These are phyloP conservation scores for Nomada hirtipes DNA, from an alignment of 2,888 invertebrate genomes.

Conservation along the genomic window DNA sequence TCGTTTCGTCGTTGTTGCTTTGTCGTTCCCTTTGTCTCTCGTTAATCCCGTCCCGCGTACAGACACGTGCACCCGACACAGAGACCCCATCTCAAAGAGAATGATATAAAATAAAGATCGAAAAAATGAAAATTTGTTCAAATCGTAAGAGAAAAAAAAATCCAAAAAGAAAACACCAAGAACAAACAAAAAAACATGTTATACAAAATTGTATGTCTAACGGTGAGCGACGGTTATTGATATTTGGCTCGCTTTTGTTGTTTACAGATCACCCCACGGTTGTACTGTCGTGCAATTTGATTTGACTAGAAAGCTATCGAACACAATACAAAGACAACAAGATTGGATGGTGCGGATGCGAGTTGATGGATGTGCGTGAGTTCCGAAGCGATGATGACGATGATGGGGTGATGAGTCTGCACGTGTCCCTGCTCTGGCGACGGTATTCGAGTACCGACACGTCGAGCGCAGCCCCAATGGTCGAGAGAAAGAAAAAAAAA, in stretches of 20 bases:
- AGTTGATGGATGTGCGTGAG: slow-evolving; percentile 84
- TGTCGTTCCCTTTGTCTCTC: slow-evolving; percentile 14
- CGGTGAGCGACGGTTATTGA: slow-evolving; percentile 70
- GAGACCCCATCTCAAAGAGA: slow-evolving; percentile 1
- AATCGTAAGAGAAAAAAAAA: slow-evolving; percentile 11
- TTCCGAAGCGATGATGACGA: slow-evolving; percentile 78
- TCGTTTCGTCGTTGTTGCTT: slow-evolving; percentile 33
- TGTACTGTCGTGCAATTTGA: slow-evolving; percentile 83
- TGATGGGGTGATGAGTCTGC: slow-evolving; percentile 78
- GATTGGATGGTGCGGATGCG: slow-evolving; percentile 84
- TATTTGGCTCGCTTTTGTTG: slow-evolving; percentile 81
- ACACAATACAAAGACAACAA: slow-evolving; percentile 84
- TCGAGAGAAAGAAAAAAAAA: slow-evolving; percentile 60
- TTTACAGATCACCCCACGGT: slow-evolving; percentile 83
- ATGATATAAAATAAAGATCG: slow-evolving; percentile 6
- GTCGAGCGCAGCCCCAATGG: slow-evolving; percentile 67
- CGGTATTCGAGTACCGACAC: slow-evolving; percentile 70
- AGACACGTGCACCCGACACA: slow-evolving; percentile 27
- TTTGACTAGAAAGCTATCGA: slow-evolving; percentile 83
- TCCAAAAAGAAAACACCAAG: slow-evolving; percentile 10
- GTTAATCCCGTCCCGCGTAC: slow-evolving; percentile 9
- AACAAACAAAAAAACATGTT: slow-evolving; percentile 6
- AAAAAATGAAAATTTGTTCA: slow-evolving; percentile 12
- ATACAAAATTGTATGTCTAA: neutral
- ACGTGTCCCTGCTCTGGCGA: slow-evolving; percentile 78